Percentiles rank a stretch among this genome's conserved stretches.
Evolutionary conservation across 2,888 invertebrate species (phyloP).

Genomic region (Malthinus flaveolus): DNA sequence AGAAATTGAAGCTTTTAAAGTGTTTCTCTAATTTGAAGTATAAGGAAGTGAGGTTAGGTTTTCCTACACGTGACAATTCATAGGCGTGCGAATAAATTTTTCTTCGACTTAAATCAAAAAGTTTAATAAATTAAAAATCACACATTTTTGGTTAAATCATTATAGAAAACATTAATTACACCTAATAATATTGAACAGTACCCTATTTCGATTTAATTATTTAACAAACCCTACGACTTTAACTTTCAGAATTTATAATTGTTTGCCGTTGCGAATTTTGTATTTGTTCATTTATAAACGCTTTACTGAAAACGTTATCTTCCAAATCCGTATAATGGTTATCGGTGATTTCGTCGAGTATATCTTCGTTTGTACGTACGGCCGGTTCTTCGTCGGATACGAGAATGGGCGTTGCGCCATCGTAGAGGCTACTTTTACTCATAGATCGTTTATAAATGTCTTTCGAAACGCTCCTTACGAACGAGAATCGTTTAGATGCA

Average conservation of each 20-base stretch:
- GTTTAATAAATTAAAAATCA: too few species aligned
- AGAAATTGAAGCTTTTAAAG: too few species aligned
- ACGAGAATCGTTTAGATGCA: slow-evolving; percentile 60
- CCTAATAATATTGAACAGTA: not conserved
- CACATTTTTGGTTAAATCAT: too few species aligned
- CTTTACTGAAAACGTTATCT: slow-evolving; percentile 31
- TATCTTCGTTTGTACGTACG: slow-evolving; percentile 27
- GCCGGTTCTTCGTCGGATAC: slow-evolving; percentile 53
- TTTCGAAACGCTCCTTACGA: slow-evolving; percentile 61
- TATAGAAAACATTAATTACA: not conserved
- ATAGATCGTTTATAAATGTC: slow-evolving; percentile 59
- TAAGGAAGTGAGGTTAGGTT: too few species aligned
- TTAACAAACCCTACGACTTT: not conserved
- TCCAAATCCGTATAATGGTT: not conserved
- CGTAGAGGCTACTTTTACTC: slow-evolving; percentile 58
- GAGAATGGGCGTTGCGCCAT: slow-evolving; percentile 61
- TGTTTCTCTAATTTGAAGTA: too few species aligned
- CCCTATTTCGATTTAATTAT: too few species aligned
- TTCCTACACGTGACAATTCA: too few species aligned
- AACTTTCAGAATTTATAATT: too few species aligned
- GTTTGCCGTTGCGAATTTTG: too few species aligned
- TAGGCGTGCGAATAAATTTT: too few species aligned
- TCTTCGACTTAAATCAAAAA: too few species aligned
- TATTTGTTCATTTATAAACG: slow-evolving; percentile 21
- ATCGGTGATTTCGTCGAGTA: slow-evolving; percentile 13